Evolutionary conservation across 2,113 vertebrate species (phyloP).

Genomic region (Mastomys natalensis): DNA sequence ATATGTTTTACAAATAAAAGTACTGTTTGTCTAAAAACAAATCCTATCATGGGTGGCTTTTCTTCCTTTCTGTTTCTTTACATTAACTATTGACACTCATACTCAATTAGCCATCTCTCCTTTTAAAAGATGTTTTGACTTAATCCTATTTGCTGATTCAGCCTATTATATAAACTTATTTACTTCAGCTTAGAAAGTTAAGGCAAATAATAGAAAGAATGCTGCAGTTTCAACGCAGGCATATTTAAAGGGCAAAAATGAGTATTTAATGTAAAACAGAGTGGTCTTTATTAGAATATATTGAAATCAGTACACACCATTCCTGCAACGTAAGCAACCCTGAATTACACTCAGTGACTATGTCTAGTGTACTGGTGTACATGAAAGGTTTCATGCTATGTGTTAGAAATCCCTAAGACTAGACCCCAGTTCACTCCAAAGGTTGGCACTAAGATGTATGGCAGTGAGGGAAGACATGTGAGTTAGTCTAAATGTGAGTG

Average conservation of each 20-base stretch:
- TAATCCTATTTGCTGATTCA: slow-evolving; percentile 66
- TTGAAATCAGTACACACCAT: slow-evolving; percentile 10
- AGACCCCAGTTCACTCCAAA: not conserved
- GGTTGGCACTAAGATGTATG: not conserved
- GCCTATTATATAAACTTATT: slow-evolving; percentile 63
- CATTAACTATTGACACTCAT: slow-evolving; percentile 54
- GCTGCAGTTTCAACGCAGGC: slow-evolving; percentile 68
- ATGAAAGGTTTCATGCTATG: not conserved
- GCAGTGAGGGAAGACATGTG: not conserved
- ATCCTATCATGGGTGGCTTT: not conserved
- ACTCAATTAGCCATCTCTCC: slow-evolving; percentile 20
- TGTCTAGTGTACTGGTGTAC: not conserved
- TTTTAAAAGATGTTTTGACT: slow-evolving; percentile 69
- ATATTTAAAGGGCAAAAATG: slow-evolving; percentile 57
- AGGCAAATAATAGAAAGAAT: slow-evolving; percentile 71
- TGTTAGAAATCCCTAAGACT: not conserved
- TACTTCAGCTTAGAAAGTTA: slow-evolving; percentile 67
- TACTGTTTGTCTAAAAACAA: slow-evolving; percentile 23
- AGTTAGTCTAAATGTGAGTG: not conserved
- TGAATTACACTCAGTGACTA: not conserved
- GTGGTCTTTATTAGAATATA: slow-evolving; percentile 52
- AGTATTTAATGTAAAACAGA: slow-evolving; percentile 59
- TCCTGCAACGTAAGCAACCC: slow-evolving; percentile 50
- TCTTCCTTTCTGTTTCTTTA: not conserved
- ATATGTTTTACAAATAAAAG: slow-evolving; percentile 66